Evolutionary conservation across 1,140 invertebrate species (phyloP).

Genomic region (Tribolium castaneum): DNA sequence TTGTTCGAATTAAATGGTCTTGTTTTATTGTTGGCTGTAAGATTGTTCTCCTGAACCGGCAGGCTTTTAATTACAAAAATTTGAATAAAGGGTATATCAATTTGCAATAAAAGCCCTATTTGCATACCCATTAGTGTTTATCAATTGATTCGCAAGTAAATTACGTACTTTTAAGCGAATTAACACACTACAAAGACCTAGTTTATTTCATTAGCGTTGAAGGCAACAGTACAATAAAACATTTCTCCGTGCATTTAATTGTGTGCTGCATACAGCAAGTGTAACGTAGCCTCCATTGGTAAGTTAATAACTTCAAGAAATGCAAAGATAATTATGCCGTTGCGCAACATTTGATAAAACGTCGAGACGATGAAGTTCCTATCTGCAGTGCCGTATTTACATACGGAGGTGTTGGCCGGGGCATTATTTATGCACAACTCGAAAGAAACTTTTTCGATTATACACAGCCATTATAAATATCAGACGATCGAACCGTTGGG

Average conservation of each 20-base stretch:
- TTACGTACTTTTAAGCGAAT: constrained; percentile 5
- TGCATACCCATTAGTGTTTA: constrained; percentile 12
- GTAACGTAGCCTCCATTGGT: too few species aligned
- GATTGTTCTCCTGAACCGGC: background rate
- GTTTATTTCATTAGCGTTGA: background rate
- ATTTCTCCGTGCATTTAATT: background rate
- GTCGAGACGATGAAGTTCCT: background rate
- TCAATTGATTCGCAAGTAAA: constrained; percentile 12
- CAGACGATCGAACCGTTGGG: constrained; percentile 49
- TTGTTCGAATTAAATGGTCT: constrained; percentile 19
- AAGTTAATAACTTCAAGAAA: too few species aligned
- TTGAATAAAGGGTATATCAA: constrained; percentile 24
- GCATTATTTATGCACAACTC: constrained; percentile 38
- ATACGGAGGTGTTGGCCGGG: background rate
- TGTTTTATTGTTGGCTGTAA: constrained; percentile 31
- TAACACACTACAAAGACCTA: background rate
- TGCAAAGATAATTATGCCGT: too few species aligned
- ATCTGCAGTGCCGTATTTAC: constrained; percentile 16
- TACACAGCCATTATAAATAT: constrained; percentile 50
- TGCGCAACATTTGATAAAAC: background rate
- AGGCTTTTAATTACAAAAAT: constrained; percentile 27
- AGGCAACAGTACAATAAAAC: background rate
- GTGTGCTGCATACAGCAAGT: background rate
- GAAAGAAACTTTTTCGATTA: constrained; percentile 50
- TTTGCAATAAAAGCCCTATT: constrained; percentile 20